Base-by-base conservation (phyloP, 2,888 invertebrate species). In the Enchytraeus crypticus region DNA sequence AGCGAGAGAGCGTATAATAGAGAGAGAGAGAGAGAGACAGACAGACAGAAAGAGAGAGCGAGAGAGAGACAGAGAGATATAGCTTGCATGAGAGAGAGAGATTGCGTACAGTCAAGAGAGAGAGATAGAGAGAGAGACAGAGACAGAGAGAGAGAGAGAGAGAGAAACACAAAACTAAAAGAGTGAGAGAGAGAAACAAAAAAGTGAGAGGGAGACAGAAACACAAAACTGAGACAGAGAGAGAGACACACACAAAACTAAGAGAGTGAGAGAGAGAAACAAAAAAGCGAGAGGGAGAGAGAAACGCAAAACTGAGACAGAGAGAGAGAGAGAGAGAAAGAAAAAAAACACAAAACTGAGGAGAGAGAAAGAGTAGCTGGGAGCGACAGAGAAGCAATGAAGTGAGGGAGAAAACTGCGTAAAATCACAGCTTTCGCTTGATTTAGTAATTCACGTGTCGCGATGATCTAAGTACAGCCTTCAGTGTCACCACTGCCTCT, bases 61-160 rank as follows among this genome's bases (percentile, higher is more conserved):
- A 49, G 51, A 49, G 51, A 49, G 18, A 49, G 18, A 49, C 18
- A 49, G 51, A 49, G 51, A 49, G 51, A 21, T 11, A 49, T 11
- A 49, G 51, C 8, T 11, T 14, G 51, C 8, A 11, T 14, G 51
- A 49, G 51, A 49, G 51, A 49, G 18, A 49, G 51, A 49, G 51
- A 49, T 11, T 14, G 18, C 8, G 51, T 14, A 21, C 8, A 21
- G 21, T 11, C 8, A 11, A 49, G 51, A 49, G 18, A 49, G 51
- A 49, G 51, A 49, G 51, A 49, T 11, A 49, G 51, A 49, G 18
- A 49, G 51, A 49, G 51, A 49, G 51, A 49, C 14, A 49, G 51
- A 49, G 51, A 49, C 18, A 49, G 51, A 49, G 51, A 49, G 51
- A 49, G 51, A 49, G 51, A 49, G 18, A 49, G 51, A 49, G 51